phyloP scores from a whole-genome alignment of 2,113 vertebrate species.

The Amphiprion ocellaris region DNA sequence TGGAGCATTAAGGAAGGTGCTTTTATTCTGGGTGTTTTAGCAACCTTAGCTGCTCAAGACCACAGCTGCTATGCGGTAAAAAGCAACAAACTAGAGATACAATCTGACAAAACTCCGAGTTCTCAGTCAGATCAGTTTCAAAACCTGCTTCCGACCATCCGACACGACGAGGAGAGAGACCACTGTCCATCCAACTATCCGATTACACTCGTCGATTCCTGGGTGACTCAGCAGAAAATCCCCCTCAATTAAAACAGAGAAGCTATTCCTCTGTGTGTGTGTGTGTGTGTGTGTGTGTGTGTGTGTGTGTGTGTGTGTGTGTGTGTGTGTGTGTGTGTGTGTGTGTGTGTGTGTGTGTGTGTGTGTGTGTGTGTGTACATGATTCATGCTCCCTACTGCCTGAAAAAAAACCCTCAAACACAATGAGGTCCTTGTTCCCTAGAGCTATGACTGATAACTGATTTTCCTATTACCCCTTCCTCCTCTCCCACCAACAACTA shows the following conservation, averaged over 20 bases:
- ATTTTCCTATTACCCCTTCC: constrained; percentile 45
- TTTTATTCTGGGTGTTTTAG: constrained; percentile 3
- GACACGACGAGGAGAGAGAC: background rate
- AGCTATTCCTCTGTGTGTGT: constrained; percentile 14
- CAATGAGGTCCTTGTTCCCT: constrained; percentile 65
- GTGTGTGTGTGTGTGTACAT: constrained; percentile 10
- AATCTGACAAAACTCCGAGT: background rate
- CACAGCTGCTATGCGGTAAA: background rate
- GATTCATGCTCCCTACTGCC: constrained; percentile 54
- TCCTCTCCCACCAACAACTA: constrained; percentile 20
- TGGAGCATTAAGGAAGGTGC: background rate
- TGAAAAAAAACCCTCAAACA: constrained; percentile 40
- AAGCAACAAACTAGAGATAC: background rate
- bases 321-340: no score
- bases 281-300: no score
- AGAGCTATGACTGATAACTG: constrained; percentile 56
- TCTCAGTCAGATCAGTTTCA: constrained; percentile 29
- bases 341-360: no score
- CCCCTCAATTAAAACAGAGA: constrained; percentile 44
- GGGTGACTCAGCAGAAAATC: constrained; percentile 68
- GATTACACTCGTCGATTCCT: constrained; percentile 51
- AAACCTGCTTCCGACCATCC: constrained; percentile 21
- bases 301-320: no score
- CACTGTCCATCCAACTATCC: constrained; percentile 44
- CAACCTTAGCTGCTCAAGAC: background rate